Evolutionary conservation across 2,113 vertebrate genomes (phyloP), one percentile per base, ranked within the genome.

Genomic region (Siniperca chuatsi): DNA sequence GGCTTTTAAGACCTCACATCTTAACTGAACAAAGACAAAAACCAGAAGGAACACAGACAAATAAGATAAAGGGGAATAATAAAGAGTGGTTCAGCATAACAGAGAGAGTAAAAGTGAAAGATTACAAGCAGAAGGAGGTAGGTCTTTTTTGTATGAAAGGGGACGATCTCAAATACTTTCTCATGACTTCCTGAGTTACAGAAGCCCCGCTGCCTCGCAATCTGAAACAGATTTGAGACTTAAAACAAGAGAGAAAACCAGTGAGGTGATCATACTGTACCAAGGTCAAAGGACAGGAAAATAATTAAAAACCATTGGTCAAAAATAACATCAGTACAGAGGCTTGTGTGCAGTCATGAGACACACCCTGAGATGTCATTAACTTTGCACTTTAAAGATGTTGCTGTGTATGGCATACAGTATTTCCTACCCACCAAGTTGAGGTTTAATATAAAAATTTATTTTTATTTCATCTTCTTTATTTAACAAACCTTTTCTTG

Each of bases 141-240:
- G 33, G 18, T 69, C 29, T 71, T 66, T 50, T 80, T 54, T 57
- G 8, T 46, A 61, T 83, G 37, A 82, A 85, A 75, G 33, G n/a
- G 33, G 33, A 80, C 11, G 2, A 83, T 80, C 37, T 77, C 16
- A 66, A 82, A 80, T 57, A 25, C 42, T 73, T 86, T 74, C 72
- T 57, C 62, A 55, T 71, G 25, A 62, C 80, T 76, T 80, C 72
- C 87, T 78, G 78, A 50, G 64, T 80, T 74, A 69, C 75, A 76
- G 88, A 67, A 81, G 76, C 58, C 83, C 75, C 21, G 42, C 81
- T 81, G 81, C 64, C 61, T 78, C 50, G 3, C 78, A 89, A 83
- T 89, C 35, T 29, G 68, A 88, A 88, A 88, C 90, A 90, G 85
- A 73, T 88, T 79, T 78, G 20, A 65, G 16, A 12, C 29, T 23